phyloP scores from a whole-genome alignment of 2,888 invertebrate species.

The Patella depressa region DNA sequence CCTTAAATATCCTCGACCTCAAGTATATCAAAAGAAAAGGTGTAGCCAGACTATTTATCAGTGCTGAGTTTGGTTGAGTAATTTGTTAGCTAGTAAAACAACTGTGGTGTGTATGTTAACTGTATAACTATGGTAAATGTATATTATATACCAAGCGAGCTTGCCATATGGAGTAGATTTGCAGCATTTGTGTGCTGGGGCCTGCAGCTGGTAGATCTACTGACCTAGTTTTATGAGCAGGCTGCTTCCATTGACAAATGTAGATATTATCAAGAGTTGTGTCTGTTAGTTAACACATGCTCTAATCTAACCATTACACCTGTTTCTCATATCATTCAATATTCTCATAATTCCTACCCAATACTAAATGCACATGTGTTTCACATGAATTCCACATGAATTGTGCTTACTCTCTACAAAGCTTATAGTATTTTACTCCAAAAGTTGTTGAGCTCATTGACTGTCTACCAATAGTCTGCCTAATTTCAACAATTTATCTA shows the following conservation, averaged over 20 bases:
- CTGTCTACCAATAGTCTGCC: too few relatives aligned
- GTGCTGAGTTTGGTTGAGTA: too few relatives aligned
- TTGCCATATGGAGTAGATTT: constrained; percentile 10
- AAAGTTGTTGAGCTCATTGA: too few relatives aligned
- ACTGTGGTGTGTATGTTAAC: constrained; percentile 3
- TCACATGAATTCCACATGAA: neutral
- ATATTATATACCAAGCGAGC: neutral
- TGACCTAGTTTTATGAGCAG: constrained; percentile 8
- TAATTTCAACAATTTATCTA: too few relatives aligned
- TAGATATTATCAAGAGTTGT: neutral
- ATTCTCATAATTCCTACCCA: neutral
- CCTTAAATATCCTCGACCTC: too few relatives aligned
- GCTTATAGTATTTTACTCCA: too few relatives aligned
- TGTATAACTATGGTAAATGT: constrained; percentile 8
- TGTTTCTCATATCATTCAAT: constrained; percentile 4
- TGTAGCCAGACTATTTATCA: too few relatives aligned
- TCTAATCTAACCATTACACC: constrained; percentile 7
- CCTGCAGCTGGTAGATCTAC: constrained; percentile 9
- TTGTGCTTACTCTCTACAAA: neutral
- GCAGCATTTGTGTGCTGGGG: constrained; percentile 9
- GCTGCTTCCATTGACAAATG: constrained; percentile 11
- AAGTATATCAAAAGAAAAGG: too few relatives aligned
- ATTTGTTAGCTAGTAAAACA: neutral
- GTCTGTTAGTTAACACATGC: neutral
- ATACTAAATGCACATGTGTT: neutral